Percentiles rank a stretch among this genome's conserved stretches.
phyloP scores from a whole-genome alignment of 2,797 vertebrate species.

The Karalla daura region DNA sequence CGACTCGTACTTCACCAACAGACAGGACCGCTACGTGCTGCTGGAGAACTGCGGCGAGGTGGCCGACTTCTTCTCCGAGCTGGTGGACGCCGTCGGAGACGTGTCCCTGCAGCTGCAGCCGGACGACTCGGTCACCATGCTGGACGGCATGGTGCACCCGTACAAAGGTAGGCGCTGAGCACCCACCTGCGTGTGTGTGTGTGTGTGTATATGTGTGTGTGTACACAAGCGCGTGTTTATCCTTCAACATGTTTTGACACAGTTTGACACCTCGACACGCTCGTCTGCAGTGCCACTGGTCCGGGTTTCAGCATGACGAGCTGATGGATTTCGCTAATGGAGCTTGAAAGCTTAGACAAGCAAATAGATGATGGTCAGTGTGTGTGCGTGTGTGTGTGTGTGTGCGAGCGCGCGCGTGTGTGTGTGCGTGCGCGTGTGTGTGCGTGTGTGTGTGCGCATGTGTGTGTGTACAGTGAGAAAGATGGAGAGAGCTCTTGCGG shows the following conservation, averaged over 20 bases:
- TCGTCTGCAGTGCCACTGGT: constrained; percentile 5
- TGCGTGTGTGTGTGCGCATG: background rate
- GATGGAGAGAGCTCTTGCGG: constrained; percentile 66
- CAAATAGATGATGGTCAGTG: constrained; percentile 38
- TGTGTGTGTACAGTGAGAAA: constrained; percentile 24
- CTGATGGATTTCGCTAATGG: constrained; percentile 64
- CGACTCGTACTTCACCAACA: constrained; percentile 98
- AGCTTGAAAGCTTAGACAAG: constrained; percentile 70
- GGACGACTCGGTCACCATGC: constrained; percentile 87
- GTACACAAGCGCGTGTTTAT: constrained; percentile 13
- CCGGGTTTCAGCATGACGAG: constrained; percentile 20
- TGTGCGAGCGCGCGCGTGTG: background rate
- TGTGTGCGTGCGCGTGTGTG: background rate
- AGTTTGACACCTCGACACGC: constrained; percentile 43
- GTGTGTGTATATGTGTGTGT: background rate
- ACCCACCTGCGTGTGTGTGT: background rate
- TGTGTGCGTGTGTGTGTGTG: constrained; percentile 25
- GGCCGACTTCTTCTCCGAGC: constrained; percentile 93
- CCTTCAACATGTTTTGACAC: constrained; percentile 50
- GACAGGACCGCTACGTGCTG: constrained; percentile 96
- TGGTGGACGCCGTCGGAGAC: constrained; percentile 92
- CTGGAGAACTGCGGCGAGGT: constrained; percentile 91
- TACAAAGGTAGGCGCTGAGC: constrained; percentile 85
- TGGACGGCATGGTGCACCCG: constrained; percentile 93
- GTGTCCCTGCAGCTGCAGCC: constrained; percentile 91